Conservation (phyloP, 2,113 vertebrate species). For the Python bivittatus region DNA sequence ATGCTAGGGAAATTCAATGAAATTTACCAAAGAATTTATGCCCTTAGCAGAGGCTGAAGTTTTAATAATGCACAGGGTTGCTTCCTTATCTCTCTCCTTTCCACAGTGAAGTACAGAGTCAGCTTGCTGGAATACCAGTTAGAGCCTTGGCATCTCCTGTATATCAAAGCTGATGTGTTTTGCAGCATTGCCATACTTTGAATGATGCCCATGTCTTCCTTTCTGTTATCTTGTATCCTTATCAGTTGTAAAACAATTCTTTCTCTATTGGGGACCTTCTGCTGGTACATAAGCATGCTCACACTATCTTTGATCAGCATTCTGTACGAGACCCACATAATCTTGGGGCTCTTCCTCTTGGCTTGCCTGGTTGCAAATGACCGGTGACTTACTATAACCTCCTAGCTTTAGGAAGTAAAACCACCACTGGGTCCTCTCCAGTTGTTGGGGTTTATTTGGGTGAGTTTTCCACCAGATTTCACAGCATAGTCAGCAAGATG, state of each 20-base stretch:
- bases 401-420: not conserved
- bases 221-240: not conserved
- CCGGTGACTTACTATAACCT: not conserved
- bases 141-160: not conserved
- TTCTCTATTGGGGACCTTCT: not conserved
- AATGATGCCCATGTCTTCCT: not conserved
- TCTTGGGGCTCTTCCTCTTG: not conserved
- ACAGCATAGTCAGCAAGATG: not conserved
- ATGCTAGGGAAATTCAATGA: not conserved
- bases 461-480: not conserved
- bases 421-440: not conserved
- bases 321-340: not conserved
- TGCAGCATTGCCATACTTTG: not conserved
- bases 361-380: not conserved
- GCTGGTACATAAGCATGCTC: not conserved
- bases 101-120: not conserved
- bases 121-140: not conserved
- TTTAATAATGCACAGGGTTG: not conserved
- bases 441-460: not conserved
- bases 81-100: not conserved
- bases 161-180: not conserved
- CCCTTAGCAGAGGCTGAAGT: not conserved
- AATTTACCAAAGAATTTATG: not conserved
- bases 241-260: not conserved
- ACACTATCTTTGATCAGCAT: not conserved